Evolutionary conservation across 2,888 invertebrate species (phyloP).

Genomic region (Aradus depressus): DNA sequence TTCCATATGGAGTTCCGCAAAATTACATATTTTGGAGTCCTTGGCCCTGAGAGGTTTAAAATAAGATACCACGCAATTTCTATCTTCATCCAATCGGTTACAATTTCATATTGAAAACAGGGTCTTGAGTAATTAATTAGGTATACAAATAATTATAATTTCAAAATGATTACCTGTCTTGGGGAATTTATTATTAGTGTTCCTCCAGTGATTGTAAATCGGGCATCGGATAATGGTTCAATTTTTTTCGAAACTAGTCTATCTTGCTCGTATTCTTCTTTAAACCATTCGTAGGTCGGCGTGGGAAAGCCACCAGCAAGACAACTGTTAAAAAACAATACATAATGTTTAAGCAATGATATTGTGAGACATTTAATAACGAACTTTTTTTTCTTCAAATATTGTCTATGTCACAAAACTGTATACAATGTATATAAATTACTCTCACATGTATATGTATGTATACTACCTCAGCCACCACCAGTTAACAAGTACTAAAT

Average conservation of each 20-base stretch:
- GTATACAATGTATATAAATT: not conserved
- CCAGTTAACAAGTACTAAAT: not conserved
- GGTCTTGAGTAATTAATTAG: not conserved
- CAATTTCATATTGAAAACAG: too few species aligned
- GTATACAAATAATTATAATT: slow-evolving; percentile 1
- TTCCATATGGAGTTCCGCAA: too few species aligned
- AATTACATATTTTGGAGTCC: too few species aligned
- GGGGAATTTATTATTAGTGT: slow-evolving; percentile 79
- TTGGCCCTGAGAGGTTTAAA: too few species aligned
- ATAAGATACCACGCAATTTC: too few species aligned
- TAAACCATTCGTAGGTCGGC: slow-evolving; percentile 81
- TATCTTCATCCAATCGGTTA: too few species aligned
- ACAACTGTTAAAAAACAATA: slow-evolving; percentile 43
- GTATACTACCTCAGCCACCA: not conserved
- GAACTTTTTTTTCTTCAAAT: not conserved
- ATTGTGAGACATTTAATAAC: not conserved
- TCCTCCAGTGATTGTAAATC: slow-evolving; percentile 84
- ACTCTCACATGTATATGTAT: not conserved
- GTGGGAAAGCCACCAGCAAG: slow-evolving; percentile 79
- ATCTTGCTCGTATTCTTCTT: slow-evolving; percentile 75
- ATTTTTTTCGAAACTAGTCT: slow-evolving; percentile 58
- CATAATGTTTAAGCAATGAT: too few species aligned
- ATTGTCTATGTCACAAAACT: not conserved
- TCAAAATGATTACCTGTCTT: slow-evolving; percentile 43
- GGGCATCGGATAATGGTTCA: slow-evolving; percentile 59